Conservation (phyloP, 2,888 invertebrate genomes). For the Petrophora chlorosata region DNA sequence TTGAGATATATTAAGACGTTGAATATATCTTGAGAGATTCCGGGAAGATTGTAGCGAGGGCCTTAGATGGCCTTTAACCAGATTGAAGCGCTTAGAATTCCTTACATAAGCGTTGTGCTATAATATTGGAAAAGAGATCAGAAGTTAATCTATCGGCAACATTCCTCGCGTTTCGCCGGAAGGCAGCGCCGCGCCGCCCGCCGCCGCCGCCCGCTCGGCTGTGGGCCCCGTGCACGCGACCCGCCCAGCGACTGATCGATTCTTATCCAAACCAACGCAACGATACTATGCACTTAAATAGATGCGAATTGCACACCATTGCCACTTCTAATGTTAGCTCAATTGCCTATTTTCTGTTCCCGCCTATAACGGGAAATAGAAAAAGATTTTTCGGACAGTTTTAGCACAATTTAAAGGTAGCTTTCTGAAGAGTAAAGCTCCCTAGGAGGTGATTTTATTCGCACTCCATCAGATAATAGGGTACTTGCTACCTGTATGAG, state of each 20-base stretch:
- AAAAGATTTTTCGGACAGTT: too few relatives aligned
- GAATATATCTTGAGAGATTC: slow-evolving; percentile 33
- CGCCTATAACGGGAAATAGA: too few relatives aligned
- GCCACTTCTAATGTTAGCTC: background rate
- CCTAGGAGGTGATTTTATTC: too few relatives aligned
- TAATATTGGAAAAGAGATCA: slow-evolving; percentile 84
- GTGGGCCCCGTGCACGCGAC: slow-evolving; percentile 69
- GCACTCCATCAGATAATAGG: too few relatives aligned
- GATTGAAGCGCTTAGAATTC: slow-evolving; percentile 80
- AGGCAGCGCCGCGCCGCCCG: slow-evolving; percentile 67
- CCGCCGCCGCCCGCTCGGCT: slow-evolving; percentile 48
- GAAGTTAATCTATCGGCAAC: slow-evolving; percentile 84
- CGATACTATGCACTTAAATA: slow-evolving; percentile 56
- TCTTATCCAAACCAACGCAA: slow-evolving; percentile 67
- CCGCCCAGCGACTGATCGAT: slow-evolving; percentile 72
- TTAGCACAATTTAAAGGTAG: too few relatives aligned
- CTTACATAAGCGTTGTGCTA: slow-evolving; percentile 78
- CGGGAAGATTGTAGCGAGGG: slow-evolving; percentile 56
- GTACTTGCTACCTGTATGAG: too few relatives aligned
- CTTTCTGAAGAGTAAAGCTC: too few relatives aligned
- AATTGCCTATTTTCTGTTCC: background rate
- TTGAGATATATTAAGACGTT: slow-evolving; percentile 32
- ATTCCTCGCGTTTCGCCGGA: slow-evolving; percentile 82
- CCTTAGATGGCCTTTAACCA: slow-evolving; percentile 73
- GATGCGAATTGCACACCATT: slow-evolving; percentile 20